A percentile compares a stretch with the other conserved stretches of the same genome.
These are phyloP conservation scores for Barbus barbus DNA, from an alignment of 2,113 vertebrate genomes.

Conservation along the genomic window DNA sequence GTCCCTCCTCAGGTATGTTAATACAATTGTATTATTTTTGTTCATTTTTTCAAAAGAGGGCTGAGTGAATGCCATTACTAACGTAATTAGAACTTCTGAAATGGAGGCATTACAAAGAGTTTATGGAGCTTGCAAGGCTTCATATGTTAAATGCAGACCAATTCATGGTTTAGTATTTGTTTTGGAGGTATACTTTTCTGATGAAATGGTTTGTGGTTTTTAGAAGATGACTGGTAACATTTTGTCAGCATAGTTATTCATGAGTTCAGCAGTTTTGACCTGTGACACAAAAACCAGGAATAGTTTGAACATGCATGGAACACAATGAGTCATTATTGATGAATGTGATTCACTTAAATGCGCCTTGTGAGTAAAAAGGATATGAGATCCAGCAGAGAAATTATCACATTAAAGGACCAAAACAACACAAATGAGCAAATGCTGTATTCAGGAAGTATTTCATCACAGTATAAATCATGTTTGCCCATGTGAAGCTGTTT, in stretches of 20 bases:
- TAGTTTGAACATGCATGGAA: not conserved
- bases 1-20: too few relatives aligned
- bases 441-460: not conserved
- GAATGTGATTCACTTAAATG: not conserved
- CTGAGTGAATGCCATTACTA: not conserved
- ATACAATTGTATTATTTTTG: too few relatives aligned
- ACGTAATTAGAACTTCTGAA: not conserved
- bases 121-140: not conserved
- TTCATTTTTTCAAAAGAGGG: too few relatives aligned
- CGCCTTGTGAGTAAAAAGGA: not conserved
- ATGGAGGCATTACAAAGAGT: not conserved
- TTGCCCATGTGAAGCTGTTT: not conserved
- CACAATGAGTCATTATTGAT: not conserved
- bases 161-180: not conserved
- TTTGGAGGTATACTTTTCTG: not conserved
- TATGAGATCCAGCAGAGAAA: not conserved
- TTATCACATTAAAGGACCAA: not conserved
- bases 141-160: not conserved
- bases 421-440: not conserved
- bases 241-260: not conserved
- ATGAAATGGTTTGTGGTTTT: not conserved
- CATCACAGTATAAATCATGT: not conserved
- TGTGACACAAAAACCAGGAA: not conserved
- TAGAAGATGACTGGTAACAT: not conserved
- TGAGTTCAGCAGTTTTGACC: not conserved